Base-by-base conservation (phyloP, 2,888 invertebrate genomes). In the Punctoribates punctum region DNA sequence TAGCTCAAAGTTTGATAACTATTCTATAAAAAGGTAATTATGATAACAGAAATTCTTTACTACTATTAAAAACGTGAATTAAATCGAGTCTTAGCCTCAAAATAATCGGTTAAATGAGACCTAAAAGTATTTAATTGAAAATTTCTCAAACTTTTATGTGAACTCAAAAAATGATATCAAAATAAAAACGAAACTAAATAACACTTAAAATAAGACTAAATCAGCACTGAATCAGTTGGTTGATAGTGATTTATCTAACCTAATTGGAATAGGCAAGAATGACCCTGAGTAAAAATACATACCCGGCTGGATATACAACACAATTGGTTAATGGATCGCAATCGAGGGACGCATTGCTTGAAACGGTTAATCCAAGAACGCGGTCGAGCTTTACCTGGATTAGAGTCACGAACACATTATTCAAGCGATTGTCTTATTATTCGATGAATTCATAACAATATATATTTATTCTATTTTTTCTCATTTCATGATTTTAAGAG, bases 271-370 rank as follows among this genome's bases (percentile, higher is more conserved):
- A 42, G 42, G 42, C 42, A 42, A 34, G 34, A 34, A 34, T 34
- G 34, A 34, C 8, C n/a, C n/a, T n/a, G n/a, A n/a, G n/a, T n/a
- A 13, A 11, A 11, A n/a, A 15, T 8, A 82, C 93, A 91, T 85
- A 96, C 96, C 96, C 96, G 81, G 96, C 96, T 77, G 96, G 95
- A 88, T 97, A 97, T 23, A 96, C 96, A 81, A 97, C 89, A 77
- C 91, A 87, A 82, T 95, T 94, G 78, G 91, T 90, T 83, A 90
- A 90, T 46, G 91, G 89, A 83, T 96, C 93, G 83, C 91, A 93
- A 85, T 91, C 92, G 81, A 97, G 87, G 27, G 94, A 93, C 80
- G 96, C 93, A 87, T 95, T 96, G 84, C 90, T 93, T 83, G 91
- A 88, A 77, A 95, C 94, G n/a, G 96, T 96, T 83, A 96, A 88